phyloP scores from a whole-genome alignment of 2,888 invertebrate species.

The Thecophora atra region DNA sequence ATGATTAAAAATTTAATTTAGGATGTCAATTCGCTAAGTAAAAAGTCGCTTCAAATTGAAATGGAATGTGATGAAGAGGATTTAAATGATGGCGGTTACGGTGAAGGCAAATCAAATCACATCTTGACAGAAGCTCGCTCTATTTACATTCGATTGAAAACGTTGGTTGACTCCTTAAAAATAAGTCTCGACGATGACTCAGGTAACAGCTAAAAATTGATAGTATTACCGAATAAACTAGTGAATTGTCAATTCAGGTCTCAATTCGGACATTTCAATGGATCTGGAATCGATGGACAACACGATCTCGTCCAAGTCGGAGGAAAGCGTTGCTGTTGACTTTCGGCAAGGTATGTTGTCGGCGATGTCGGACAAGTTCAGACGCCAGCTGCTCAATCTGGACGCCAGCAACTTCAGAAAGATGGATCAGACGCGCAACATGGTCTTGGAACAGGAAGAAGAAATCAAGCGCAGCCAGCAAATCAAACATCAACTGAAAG shows the following conservation, averaged over 20 bases:
- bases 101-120: constrained; percentile 67
- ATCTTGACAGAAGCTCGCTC: constrained; percentile 74
- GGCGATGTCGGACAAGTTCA: constrained; percentile 80
- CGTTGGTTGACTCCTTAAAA: constrained; percentile 78
- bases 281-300: constrained; percentile 70
- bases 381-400: constrained; percentile 76
- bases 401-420: constrained; percentile 80
- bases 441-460: constrained; percentile 79
- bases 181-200: constrained; percentile 80
- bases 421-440: constrained; percentile 79
- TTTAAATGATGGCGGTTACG: constrained; percentile 61
- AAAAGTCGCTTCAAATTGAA: constrained; percentile 84
- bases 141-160: constrained; percentile 78
- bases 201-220: constrained; percentile 63
- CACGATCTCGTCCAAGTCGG: constrained; percentile 58
- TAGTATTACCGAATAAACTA: neutral
- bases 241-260: constrained; percentile 64
- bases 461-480: constrained; percentile 84
- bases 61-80: constrained; percentile 85
- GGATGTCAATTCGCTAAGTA: constrained; percentile 62
- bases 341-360: constrained; percentile 72
- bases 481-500: constrained; percentile 80
- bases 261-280: constrained; percentile 76
- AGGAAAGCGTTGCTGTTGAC: constrained; percentile 64
- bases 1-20: constrained; percentile 40